Evolutionary conservation across 2,797 vertebrate genomes (phyloP).

Genomic region (Tokudaia tokunoshimensis): DNA sequence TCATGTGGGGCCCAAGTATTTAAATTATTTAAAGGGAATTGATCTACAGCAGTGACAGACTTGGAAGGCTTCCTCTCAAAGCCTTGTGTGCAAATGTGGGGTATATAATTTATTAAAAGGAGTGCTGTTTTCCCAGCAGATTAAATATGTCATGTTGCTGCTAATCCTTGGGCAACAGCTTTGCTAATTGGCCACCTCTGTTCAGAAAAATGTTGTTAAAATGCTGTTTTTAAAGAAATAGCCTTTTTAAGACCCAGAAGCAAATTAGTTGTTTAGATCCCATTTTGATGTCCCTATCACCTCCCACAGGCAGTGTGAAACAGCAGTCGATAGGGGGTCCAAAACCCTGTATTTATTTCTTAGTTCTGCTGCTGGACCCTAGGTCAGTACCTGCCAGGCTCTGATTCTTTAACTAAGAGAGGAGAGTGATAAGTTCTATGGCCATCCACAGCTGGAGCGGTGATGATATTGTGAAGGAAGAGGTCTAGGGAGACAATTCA

Average conservation of each 20-base stretch:
- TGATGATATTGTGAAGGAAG: neutral
- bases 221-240: constrained; percentile 53
- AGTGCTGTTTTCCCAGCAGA: constrained; percentile 67
- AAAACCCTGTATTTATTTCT: constrained; percentile 32
- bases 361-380: neutral
- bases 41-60: neutral
- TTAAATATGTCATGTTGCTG: constrained; percentile 47
- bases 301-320: constrained; percentile 25
- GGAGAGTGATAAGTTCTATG: neutral
- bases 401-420: neutral
- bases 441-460: neutral
- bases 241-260: constrained; percentile 3
- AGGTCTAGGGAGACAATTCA: neutral
- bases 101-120: constrained; percentile 65
- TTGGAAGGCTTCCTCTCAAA: constrained; percentile 54
- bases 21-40: constrained; percentile 16
- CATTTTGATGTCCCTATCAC: constrained; percentile 27
- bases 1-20: neutral
- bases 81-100: neutral
- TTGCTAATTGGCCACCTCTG: constrained; percentile 73
- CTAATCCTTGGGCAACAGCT: constrained; percentile 39
- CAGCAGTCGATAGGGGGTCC: neutral
- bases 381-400: neutral
- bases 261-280: constrained; percentile 67
- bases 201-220: constrained; percentile 57